phyloP scores from a whole-genome alignment of 2,797 vertebrate species.

The Sciurus vulgaris region DNA sequence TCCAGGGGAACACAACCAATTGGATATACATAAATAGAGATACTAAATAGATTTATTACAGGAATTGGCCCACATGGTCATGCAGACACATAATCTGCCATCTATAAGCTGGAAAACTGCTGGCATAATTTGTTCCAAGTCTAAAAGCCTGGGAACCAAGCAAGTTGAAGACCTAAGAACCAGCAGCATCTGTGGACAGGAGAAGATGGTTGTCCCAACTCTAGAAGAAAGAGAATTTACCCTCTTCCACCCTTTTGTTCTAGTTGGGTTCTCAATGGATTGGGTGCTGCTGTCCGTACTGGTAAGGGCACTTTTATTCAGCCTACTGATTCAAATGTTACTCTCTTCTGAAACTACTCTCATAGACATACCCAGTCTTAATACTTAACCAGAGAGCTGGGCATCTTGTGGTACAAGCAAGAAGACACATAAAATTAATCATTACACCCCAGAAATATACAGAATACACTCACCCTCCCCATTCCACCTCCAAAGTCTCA shows the following conservation, averaged over 20 bases:
- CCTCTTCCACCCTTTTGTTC: neutral
- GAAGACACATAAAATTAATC: neutral
- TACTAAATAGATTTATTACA: too few species aligned
- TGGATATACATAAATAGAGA: neutral
- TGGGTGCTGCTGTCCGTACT: neutral
- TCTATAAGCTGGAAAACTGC: neutral
- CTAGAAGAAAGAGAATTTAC: neutral
- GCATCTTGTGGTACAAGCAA: neutral
- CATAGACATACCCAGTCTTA: neutral
- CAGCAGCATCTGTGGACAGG: neutral
- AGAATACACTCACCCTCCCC: neutral
- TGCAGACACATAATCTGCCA: neutral
- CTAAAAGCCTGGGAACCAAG: neutral
- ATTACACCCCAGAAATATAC: neutral
- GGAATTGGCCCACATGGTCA: neutral
- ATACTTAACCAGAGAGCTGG: neutral
- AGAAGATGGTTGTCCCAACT: neutral
- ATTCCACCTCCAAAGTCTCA: neutral
- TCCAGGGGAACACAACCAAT: neutral
- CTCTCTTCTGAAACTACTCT: neutral
- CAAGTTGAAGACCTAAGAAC: neutral
- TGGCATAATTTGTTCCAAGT: neutral
- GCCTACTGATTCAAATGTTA: neutral
- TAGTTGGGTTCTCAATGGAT: neutral
- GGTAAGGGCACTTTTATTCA: neutral